Evolutionary conservation across 2,888 invertebrate species (phyloP), one percentile per base, ranked within the genome.

Genomic region (Rhyacophila evoluta): DNA sequence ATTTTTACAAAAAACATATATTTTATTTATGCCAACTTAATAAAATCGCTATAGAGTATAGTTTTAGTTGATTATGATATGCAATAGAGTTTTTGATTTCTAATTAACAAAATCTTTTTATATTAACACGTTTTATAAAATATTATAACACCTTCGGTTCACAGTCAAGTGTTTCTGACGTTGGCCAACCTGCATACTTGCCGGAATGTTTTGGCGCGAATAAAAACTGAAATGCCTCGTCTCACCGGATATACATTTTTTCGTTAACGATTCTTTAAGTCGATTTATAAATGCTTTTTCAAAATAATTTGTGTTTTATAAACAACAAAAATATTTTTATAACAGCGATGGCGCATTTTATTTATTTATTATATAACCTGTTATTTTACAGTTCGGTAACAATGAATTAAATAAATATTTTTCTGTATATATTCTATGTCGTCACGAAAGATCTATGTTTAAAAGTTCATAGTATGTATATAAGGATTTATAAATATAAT

Each of bases 221-320:
- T 2, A 55, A 55, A 55, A 55, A 55, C 55, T 55, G 29, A 55
- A 55, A 55, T 19, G 55, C 19, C 19, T 19, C 19, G 19, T 8
- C 6, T 55, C 19, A 19, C 55, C 55, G 55, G 55, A 55, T 19
- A 55, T 55, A 55, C 55, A 55, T 55, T 55, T 55, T 55, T 55
- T 55, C 25, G 25, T 55, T 25, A 55, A 55, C 55, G 55, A 55
- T 25, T 55, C 6, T 33, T 55, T 55, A 55, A 25, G 55, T 25
- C 55, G 19, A 55, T 55, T 10, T 55, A 19, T 55, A 55, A 55
- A 55, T 55, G 55, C 55, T 55, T 55, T 55, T 55, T 25, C 55
- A 55, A 19, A 55, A 55, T 25, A 55, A 55, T 55, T 19, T 55
- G 15, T 25, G 55, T 25, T 25, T 25, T 19, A 25, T 8, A 10